Base-by-base conservation (phyloP, 2,888 invertebrate species). In the Sinodicranocentrus sp. region DNA sequence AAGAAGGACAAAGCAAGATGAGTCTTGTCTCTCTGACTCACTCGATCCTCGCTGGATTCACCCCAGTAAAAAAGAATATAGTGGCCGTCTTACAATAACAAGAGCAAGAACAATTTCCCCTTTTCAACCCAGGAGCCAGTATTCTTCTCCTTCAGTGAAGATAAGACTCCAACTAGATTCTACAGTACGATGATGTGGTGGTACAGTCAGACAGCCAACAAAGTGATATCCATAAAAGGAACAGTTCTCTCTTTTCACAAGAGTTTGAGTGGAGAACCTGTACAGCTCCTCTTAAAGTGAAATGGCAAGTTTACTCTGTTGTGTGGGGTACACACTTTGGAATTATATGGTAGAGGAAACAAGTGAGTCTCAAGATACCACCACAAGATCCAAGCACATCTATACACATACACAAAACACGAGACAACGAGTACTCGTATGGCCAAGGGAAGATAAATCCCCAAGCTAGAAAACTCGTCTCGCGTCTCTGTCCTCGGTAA, bases 291-390 rank as follows among this genome's bases (percentile, higher is more conserved):
- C 72, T 59, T 25, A n/a, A n/a, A n/a, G n/a, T n/a, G n/a, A n/a
- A n/a, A n/a, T n/a, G n/a, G n/a, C n/a, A n/a, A n/a, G n/a, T n/a
- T n/a, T n/a, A n/a, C 73, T 63, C 43, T 73, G 13, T 54, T 63
- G 28, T 17, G 59, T 59, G 15, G 28, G n/a, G 23, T 76, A 25
- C 33, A 44, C 39, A 67, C 8, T 57, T 33, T 73, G 39, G 25
- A 33, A 19, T 33, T 67, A 77, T 54, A 79, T 63, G 80, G 54
- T 43, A 72, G 44, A 72, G 73, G 82, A 75, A 65, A 75, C 73
- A 82, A 82, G 82, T 82, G 75, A 82, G 68, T 82, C 82, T 82
- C 82, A 59, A 75, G 80, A 80, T 80, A 82, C 82, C 68, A 78
- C 26, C 43, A 78, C 23, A 61, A 26, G 52, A 65, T 25, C 25